Evolutionary conservation across 2,113 vertebrate genomes (phyloP), one percentile per base, ranked within the genome.

Genomic region (Probosciger aterrimus): DNA sequence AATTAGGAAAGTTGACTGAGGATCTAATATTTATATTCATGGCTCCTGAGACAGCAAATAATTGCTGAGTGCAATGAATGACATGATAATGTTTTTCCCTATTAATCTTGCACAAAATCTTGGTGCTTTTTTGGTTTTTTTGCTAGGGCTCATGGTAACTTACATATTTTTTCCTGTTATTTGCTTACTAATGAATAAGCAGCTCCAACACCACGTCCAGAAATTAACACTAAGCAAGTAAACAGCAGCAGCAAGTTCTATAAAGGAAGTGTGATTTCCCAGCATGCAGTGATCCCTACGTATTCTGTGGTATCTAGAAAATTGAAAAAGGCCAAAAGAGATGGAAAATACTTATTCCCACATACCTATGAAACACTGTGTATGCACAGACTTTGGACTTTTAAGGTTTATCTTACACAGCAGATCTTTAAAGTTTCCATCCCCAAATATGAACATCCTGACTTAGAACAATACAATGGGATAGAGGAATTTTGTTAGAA

Each of bases 11-110:
- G n/a, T 44, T 96, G 94, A 86, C 91, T 93, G 75, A 90, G 41
- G 44, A 62, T 60, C 67, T 46, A 49, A 92, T 94, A 97, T 97
- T 97, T 97, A 97, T 97, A 94, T 98, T 97, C 88, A 95, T 83
- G 95, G 86, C 85, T 97, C 79, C 82, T 49, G 43, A 90, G 93
- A 97, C 94, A 96, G 94, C 69, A 97, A 95, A 96, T 97, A 95
- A 95, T 80, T 94, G 65, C 92, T 94, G 92, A 97, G 73, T 30
- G 7, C 87, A 97, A 89, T 91, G 97, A 98, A 97, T 92, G 69
- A 96, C 82, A 87, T 37, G 84, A 57, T 76, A 92, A 94, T 73
- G 33, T 68, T 73, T 82, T 82, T 79, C 64, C 35, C 76, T 96
- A 97, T 98, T 96, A 92, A 96, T 97, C 93, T 97, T 87, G 64